phyloP scores from a whole-genome alignment of 2,797 vertebrate species.

The Emydoidea blandingii region DNA sequence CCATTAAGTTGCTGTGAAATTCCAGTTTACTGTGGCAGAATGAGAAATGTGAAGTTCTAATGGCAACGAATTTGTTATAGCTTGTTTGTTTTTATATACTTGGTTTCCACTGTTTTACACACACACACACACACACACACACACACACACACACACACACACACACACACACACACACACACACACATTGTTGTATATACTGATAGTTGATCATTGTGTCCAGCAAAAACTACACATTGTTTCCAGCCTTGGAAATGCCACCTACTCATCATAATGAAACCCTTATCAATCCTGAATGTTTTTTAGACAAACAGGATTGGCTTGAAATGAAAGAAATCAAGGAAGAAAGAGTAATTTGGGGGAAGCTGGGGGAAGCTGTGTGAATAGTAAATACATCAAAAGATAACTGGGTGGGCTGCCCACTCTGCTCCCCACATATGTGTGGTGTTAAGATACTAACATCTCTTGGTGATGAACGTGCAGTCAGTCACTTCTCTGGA shows the following conservation, averaged over 20 bases:
- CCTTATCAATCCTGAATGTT: not conserved
- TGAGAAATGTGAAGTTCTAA: not conserved
- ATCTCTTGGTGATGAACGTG: not conserved
- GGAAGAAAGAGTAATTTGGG: not conserved
- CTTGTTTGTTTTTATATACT: not conserved
- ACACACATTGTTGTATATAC: not conserved
- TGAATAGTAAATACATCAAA: not conserved
- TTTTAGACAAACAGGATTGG: not conserved
- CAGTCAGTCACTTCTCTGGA: conserved; percentile 54
- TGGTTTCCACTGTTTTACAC: not conserved
- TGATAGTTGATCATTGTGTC: not conserved
- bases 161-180: rapidly evolving
- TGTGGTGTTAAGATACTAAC: not conserved
- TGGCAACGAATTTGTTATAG: not conserved
- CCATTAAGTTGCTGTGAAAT: not conserved
- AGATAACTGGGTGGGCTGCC: not conserved
- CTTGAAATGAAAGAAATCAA: not conserved
- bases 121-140: rapidly evolving
- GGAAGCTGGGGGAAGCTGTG: conserved; percentile 33
- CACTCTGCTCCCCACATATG: conserved; percentile 41
- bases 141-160: not conserved
- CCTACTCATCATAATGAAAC: not conserved
- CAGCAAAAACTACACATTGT: not conserved
- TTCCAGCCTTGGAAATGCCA: not conserved
- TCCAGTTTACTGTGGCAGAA: rapidly evolving